Evolutionary conservation across 2,113 vertebrate genomes (phyloP).

Genomic region (Tinamus guttatus): DNA sequence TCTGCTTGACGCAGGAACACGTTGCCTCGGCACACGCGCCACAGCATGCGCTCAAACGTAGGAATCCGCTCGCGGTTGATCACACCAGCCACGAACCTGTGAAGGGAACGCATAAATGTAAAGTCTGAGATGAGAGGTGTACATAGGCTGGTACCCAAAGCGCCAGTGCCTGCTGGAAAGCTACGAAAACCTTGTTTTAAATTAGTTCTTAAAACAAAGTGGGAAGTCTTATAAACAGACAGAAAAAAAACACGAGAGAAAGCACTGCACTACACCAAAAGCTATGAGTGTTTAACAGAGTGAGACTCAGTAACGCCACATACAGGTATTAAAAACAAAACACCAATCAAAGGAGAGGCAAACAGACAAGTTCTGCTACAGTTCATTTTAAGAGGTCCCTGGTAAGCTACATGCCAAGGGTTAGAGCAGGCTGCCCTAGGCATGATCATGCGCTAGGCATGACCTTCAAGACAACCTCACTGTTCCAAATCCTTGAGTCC

Average conservation of each 20-base stretch:
- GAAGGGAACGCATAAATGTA: fast-evolving
- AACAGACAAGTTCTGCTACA: background rate
- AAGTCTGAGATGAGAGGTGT: background rate
- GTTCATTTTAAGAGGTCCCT: background rate
- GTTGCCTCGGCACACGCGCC: constrained; percentile 97
- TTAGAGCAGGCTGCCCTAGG: background rate
- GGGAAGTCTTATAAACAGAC: fast-evolving
- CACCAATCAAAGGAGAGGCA: background rate
- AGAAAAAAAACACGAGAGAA: fast-evolving
- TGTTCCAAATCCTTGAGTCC: background rate
- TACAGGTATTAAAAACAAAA: too few species aligned
- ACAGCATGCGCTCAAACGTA: constrained; percentile 97
- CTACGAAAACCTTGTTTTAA: fast-evolving
- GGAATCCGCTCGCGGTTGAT: constrained; percentile 95
- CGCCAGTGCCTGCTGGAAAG: fast-evolving
- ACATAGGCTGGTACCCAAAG: background rate
- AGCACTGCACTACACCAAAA: fast-evolving
- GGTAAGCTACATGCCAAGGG: background rate
- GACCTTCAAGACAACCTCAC: background rate
- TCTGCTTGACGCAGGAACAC: constrained; percentile 96
- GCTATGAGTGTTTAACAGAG: background rate
- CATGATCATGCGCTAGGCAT: fast-evolving
- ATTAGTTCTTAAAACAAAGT: background rate
- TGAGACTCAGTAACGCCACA: fast-evolving
- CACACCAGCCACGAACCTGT: constrained; percentile 95